Evolutionary conservation across 2,113 vertebrate species (phyloP).

Genomic region (Aptenodytes forsteri): DNA sequence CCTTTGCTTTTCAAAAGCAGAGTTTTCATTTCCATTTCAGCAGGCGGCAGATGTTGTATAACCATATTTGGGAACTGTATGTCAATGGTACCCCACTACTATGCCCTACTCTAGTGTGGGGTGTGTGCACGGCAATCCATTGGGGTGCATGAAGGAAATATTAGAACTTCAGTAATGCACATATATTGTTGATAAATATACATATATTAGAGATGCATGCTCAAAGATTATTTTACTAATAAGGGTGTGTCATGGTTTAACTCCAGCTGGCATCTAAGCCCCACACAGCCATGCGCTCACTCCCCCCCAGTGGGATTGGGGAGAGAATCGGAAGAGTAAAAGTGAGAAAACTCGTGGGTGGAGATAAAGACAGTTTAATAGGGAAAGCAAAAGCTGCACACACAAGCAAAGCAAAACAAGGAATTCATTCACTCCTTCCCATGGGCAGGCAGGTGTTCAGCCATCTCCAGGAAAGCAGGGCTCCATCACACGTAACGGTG

Average conservation of each 20-base stretch:
- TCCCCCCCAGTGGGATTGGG: too few relatives aligned
- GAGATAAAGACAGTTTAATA: neutral
- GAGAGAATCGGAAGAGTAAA: neutral
- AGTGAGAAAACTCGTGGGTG: neutral
- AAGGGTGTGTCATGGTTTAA: neutral
- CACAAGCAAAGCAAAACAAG: neutral
- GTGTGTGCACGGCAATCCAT: neutral
- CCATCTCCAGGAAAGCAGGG: neutral
- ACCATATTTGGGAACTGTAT: neutral
- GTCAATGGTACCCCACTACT: neutral
- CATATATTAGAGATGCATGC: neutral
- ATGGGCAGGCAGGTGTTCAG: neutral
- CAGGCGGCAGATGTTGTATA: neutral
- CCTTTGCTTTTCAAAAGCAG: neutral
- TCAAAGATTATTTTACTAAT: neutral
- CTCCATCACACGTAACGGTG: fast-evolving
- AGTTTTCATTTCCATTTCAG: neutral
- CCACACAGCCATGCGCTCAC: neutral
- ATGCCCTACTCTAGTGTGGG: fast-evolving
- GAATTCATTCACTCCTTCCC: neutral
- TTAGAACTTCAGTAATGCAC: neutral
- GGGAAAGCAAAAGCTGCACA: neutral
- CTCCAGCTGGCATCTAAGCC: neutral
- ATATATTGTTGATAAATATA: neutral
- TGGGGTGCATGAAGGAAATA: neutral